Evolutionary conservation across 92 coral and sea anemone species (phyloP), one percentile per base, ranked within the genome.

Genomic region (Epizoanthus illoricatus): DNA sequence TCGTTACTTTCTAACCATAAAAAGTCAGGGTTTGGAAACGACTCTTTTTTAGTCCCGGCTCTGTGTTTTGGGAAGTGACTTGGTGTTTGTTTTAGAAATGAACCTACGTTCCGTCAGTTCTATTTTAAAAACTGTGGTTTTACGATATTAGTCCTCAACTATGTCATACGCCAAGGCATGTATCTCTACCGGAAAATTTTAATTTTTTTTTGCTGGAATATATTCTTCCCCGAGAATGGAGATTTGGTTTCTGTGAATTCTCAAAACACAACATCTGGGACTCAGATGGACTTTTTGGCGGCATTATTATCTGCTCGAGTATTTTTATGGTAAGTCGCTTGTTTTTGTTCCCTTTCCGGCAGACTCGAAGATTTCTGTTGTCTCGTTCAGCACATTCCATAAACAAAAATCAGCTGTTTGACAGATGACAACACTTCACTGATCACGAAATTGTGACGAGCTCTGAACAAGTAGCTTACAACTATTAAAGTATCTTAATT

Each of bases 81-180:
- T 36, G n/a, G 20, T 78, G 71, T 78, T 78, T 78, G 71, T 62
- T 78, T 78, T 78, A 19, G 2, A 78, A 78, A 78, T 78, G 61
- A 78, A 63, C 82, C 42, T 78, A 10, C 16, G 41, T 63, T 63
- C 69, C 82, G 82, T 78, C 82, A 78, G 33, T 78, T 78, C 82
- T 78, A 78, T 78, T 78, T 78, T 78, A 78, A 45, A 18, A 43
- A 49, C 55, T 60, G 82, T 23, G 82, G 82, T 62, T 75, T 68
- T 78, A 59, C 23, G 60, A 62, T 62, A 78, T 78, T 61, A 62
- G 24, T 63, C 43, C 10, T 43, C 71, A 6, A 45, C 20, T 62
- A 43, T 62, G 43, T 5, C 71, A 42, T 61, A 15, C 49, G 61
- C 42, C 61, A 15, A 47, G 71, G 71, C 82, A 63, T 43, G 72